phyloP scores from a whole-genome alignment of 2,797 vertebrate species.

The Toxotes lorentzi region DNA sequence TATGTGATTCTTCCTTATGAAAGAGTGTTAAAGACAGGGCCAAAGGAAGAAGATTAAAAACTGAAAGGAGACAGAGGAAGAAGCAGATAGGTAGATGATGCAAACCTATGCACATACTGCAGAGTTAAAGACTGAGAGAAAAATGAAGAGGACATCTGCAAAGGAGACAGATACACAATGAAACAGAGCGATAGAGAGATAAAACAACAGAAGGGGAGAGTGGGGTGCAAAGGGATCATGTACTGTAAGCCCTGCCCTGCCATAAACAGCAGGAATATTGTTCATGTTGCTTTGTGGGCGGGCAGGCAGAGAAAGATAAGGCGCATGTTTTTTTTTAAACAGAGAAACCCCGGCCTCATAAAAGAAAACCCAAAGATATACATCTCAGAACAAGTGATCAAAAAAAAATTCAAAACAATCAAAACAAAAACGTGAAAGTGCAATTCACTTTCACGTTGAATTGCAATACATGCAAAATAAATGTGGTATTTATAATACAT shows the following conservation, averaged over 20 bases:
- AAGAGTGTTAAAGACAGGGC: neutral
- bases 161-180: neutral
- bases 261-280: constrained; percentile 13
- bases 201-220: neutral
- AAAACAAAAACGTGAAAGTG: too few relatives aligned
- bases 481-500: neutral
- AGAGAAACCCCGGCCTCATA: neutral
- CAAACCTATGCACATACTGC: neutral
- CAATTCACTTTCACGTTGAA: neutral
- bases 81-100: neutral
- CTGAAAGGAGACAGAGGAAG: neutral
- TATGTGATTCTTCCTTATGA: constrained; percentile 1
- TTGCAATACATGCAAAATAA: neutral
- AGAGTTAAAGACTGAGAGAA: constrained; percentile 16
- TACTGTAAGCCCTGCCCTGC: neutral
- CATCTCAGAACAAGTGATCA: too few relatives aligned
- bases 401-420: neutral
- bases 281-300: constrained; percentile 1
- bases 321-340: too few relatives aligned
- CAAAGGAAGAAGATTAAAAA: constrained; percentile 3
- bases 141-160: constrained; percentile 2
- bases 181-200: neutral
- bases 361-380: neutral
- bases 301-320: neutral
- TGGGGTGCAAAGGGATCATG: constrained; percentile 13